These are phyloP conservation scores for Cylindroiulus punctatus DNA, from an alignment of 2,888 invertebrate species.

Conservation along the genomic window DNA sequence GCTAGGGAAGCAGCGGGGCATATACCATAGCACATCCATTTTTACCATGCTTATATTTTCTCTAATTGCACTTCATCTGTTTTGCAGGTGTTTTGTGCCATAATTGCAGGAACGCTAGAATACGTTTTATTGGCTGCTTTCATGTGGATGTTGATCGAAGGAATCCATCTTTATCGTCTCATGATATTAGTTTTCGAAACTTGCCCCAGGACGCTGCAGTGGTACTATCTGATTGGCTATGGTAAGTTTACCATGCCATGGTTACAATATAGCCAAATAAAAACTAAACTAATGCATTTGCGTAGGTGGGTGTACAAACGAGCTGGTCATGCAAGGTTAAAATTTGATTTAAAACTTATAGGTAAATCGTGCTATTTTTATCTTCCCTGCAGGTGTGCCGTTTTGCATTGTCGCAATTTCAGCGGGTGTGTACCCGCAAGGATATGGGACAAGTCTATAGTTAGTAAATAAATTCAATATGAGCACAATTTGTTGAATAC, in stretches of 20 bases:
- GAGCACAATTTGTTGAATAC: background rate
- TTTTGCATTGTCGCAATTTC: slow-evolving; percentile 20
- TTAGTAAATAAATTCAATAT: slow-evolving; percentile 3
- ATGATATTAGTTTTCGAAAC: slow-evolving; percentile 69
- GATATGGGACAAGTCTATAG: slow-evolving; percentile 52
- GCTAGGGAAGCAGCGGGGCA: too few relatives aligned
- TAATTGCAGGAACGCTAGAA: slow-evolving; percentile 67
- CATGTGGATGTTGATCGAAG: slow-evolving; percentile 70
- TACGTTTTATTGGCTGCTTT: slow-evolving; percentile 68
- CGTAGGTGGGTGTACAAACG: too few relatives aligned
- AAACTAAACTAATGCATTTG: background rate
- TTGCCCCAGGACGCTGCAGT: background rate
- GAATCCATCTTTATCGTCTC: slow-evolving; percentile 69
- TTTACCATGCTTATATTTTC: too few relatives aligned
- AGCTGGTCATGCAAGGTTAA: background rate
- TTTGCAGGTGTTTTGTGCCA: slow-evolving; percentile 64
- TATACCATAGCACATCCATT: too few relatives aligned
- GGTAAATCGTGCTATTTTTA: background rate
- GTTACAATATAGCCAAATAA: background rate
- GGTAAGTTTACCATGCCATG: background rate
- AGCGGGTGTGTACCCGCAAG: slow-evolving; percentile 45
- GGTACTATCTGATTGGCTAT: slow-evolving; percentile 52
- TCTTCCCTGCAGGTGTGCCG: slow-evolving; percentile 43
- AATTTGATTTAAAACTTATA: background rate
- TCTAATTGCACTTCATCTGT: background rate